Base-by-base conservation (phyloP, 2,797 vertebrate species). In the Ctenochaetus hawaiiensis region DNA sequence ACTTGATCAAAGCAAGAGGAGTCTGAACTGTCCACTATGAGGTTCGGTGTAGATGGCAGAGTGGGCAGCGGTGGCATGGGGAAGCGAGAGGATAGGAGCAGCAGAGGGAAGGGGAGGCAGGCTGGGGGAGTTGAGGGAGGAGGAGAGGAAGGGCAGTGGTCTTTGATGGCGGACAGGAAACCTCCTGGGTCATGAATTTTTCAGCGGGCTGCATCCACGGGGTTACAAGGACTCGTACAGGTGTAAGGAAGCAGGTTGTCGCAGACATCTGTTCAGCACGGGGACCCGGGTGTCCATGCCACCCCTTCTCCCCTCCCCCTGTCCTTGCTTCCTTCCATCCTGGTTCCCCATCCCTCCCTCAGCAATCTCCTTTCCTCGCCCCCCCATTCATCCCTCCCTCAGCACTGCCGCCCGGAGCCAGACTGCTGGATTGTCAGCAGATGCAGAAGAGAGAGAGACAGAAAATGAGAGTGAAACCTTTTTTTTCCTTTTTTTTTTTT, bases 241-340 rank as follows among this genome's bases (percentile, higher is more conserved):
- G 96, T 97, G 97, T 87, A 93, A 94, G 96, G 87, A 90, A 94
- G 96, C 96, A 96, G 96, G 97, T 96, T 95, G 96, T 92, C 75
- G 64, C 89, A 81, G 95, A 96, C 97, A 97, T 97, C 97, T 98
- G 98, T 94, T 96, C 82, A 74, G 93, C 88, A 92, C 62, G 13
- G 93, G 92, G 89, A 93, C 94, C 60, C 81, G 47, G 67, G 72
- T 75, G 81, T 86, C 78, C 77, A 0, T 22, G 39, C 78, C 73
- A 7, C 44, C 7, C 39, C n/a, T 30, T 37, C 57, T 14, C n/a
- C 64, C 17, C 18, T 9, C 13, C 37, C 71, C 8, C 39, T 2
- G 73, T 26, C 41, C 45, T 62, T 39, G 9, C 37, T 7, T 0
- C 71, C 71, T 26, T 45, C 79, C 65, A 23, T 52, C 70, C 81